Evolutionary conservation across 2,797 vertebrate species (phyloP), one percentile per base, ranked within the genome.

Genomic region (Urocyon cinereoargenteus): DNA sequence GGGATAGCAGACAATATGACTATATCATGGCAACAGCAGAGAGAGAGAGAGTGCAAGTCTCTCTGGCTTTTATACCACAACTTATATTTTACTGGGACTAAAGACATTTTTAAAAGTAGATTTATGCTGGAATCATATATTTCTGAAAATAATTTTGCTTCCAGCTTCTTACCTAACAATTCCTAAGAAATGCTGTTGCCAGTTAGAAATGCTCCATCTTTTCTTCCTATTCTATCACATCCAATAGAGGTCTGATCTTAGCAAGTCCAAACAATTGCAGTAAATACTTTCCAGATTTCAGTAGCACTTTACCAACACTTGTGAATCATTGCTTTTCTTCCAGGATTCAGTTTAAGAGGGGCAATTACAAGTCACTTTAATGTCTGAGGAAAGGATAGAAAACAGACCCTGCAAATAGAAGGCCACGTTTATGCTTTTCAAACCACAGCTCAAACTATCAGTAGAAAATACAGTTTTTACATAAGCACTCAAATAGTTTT

Each of bases 251-350:
- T 81, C 93, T 83, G 79, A 51, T 94, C 45, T 79, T 36, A 26
- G 7, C 40, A 28, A 62, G 28, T 51, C 93, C n/a, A 72, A 82
- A 96, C 93, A 87, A 96, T 68, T 49, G 57, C 73, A 97, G 95
- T 82, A 91, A 98, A 96, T 45, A 82, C n/a, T 85, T 31, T 75
- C 81, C 61, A 85, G 94, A 95, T 87, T 92, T 93, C 96, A 90
- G 78, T 59, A 86, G 73, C 22, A 53, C 88, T 98, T 96, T 64
- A 83, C 82, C 92, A 97, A 81, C 89, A 91, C 62, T 79, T 95
- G 62, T 45, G 97, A 97, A 90, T 97, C 97, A 97, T 98, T 89
- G 79, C 95, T 96, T 97, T 88, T 93, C 92, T 94, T 78, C 86
- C 77, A 89, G 93, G 90, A 98, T 93, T 98, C 97, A 55, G 93